A percentile compares a stretch with the other conserved stretches of the same genome.
These are phyloP conservation scores for Sphenodon punctatus DNA, from an alignment of 2,797 vertebrate species.

Conservation along the genomic window DNA sequence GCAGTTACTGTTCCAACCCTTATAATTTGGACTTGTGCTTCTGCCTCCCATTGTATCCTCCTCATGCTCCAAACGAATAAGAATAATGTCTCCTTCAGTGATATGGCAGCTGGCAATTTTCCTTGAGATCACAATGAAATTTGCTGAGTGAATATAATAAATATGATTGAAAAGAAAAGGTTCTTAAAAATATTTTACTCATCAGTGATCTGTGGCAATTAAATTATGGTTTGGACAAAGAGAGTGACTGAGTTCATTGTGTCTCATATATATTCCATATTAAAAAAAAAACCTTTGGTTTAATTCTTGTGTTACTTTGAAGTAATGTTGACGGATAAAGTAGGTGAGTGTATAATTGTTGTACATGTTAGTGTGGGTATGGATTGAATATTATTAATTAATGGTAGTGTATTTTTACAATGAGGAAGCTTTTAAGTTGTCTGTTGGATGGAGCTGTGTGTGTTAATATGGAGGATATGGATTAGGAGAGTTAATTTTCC, in stretches of 20 bases:
- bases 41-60: background rate
- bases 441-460: no score
- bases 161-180: background rate
- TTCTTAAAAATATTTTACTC: background rate
- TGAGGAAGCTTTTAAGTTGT: no score
- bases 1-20: background rate
- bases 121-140: background rate
- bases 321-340: no score
- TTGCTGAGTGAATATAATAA: background rate
- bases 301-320: no score
- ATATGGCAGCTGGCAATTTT: background rate
- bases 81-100: background rate
- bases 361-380: no score
- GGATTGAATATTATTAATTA: no score
- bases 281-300: no score
- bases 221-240: background rate
- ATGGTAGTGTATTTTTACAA: no score
- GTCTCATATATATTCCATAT: conserved; percentile 3
- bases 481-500: no score
- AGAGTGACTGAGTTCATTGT: background rate
- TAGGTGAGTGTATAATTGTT: no score
- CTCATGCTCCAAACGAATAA: background rate
- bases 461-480: no score
- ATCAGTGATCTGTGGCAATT: background rate
- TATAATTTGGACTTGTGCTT: background rate